A percentile compares a stretch with the other conserved stretches of the same genome.
Evolutionary conservation across 2,888 invertebrate species (phyloP).

Genomic region (Agonopterix subpropinquella): DNA sequence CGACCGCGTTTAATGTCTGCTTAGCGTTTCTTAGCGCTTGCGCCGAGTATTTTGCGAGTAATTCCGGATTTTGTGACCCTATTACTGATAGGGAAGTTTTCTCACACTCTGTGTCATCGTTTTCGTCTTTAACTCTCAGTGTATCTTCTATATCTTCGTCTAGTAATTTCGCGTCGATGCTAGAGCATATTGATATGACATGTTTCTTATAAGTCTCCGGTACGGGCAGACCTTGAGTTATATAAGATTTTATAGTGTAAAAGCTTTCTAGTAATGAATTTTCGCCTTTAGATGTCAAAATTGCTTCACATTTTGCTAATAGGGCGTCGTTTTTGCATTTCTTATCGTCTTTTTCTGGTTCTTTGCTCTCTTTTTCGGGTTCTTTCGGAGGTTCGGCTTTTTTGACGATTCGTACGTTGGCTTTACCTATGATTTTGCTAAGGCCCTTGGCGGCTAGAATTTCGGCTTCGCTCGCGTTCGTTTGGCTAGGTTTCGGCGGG

Average conservation of each 20-base stretch:
- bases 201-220: conserved; percentile 62
- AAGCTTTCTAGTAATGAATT: conserved; percentile 56
- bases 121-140: conserved; percentile 21
- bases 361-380: conserved; percentile 23
- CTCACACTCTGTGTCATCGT: conserved; percentile 19
- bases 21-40: conserved; percentile 58
- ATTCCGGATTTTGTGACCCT: conserved; percentile 44
- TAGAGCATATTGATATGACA: conserved; percentile 56
- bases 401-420: conserved; percentile 34
- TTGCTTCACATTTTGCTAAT: conserved; percentile 56
- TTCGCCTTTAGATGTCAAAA: conserved; percentile 55
- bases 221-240: conserved; percentile 53
- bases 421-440: conserved; percentile 61
- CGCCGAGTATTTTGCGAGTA: conserved; percentile 58
- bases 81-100: conserved; percentile 27
- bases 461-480: conserved; percentile 56
- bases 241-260: conserved; percentile 57
- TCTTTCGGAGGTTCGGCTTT: conserved; percentile 35
- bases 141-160: conserved; percentile 51
- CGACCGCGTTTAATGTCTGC: conserved; percentile 56
- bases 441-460: conserved; percentile 62
- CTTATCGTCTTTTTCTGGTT: conserved; percentile 25
- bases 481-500: conserved; percentile 22
- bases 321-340: conserved; percentile 45
- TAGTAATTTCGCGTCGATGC: conserved; percentile 51